Base-by-base conservation (phyloP, 1,140 invertebrate genomes). In the Sitobion miscanthi region DNA sequence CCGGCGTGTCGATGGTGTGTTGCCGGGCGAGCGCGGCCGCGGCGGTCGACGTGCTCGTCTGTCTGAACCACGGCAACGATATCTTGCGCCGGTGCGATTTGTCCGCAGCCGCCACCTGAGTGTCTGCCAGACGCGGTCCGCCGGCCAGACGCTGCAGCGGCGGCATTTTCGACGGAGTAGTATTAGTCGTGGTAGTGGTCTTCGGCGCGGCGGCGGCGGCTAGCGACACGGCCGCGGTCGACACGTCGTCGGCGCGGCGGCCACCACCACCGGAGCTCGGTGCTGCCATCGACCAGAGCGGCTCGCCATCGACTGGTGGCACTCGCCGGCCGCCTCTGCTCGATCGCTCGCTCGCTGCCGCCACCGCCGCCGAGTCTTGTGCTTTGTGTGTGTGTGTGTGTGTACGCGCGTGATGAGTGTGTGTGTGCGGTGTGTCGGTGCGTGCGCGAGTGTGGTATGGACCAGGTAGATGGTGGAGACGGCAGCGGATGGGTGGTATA, bases 1-100 rank as follows among this genome's bases (percentile, higher is more conserved):
- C 96, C 94, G 98, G 98, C 94, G 97, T 97, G 96, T 98, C 98
- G 96, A 98, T 98, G 95, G 98, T 98, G 95, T 98, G 97, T 95
- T 98, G 98, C 42, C 98, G 96, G 69, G 97, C 96, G 49, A 98
- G 96, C 69, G 96, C 96, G 93, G 96, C 96, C 94, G 96, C 96
- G 54, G 97, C 98, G 93, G 96, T 42, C 21, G 91, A 85, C 49
- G 91, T 38, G 91, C 91, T 93, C n/a, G 91, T 96, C 95, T 98
- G 97, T 87, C 97, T 96, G 95, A 98, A 98, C 98, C 98, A 98
- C 85, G 98, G 98, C 94, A 98, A 95, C 83, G 97, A 98, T 94
- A 98, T 98, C 95, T 98, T 98, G 93, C 98, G 96, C 90, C 97
- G 94, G 54, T 52, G 87, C 45, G 94, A 94, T 49, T 94, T 94